A percentile compares a stretch with the other conserved stretches of the same genome.
phyloP scores from a whole-genome alignment of 1,140 invertebrate genomes.

The Sycophaga agraensis region DNA sequence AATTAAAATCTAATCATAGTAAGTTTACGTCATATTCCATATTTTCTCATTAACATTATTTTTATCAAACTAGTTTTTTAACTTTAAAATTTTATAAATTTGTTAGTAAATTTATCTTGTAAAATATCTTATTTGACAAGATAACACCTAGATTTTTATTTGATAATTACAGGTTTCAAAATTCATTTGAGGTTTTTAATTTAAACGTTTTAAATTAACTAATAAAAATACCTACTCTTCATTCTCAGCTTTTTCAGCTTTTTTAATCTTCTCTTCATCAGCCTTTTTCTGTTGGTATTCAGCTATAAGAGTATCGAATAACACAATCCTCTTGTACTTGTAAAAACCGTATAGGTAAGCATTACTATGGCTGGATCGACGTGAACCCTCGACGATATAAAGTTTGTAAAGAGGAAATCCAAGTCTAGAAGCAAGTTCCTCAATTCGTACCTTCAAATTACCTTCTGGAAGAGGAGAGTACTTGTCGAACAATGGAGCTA shows the following conservation, averaged over 20 bases:
- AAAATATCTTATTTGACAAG: not conserved
- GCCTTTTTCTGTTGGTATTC: slow-evolving; percentile 63
- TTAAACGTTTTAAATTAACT: not conserved
- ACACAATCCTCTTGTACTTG: slow-evolving; percentile 96
- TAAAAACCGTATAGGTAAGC: slow-evolving; percentile 98
- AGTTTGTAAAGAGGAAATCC: slow-evolving; percentile 94
- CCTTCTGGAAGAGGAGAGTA: slow-evolving; percentile 95
- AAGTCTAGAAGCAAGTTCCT: slow-evolving; percentile 82
- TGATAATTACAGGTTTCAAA: too few species aligned
- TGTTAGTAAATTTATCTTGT: not conserved
- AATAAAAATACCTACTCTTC: slow-evolving; percentile 49
- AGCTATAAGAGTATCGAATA: slow-evolving; percentile 91
- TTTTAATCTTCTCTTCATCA: slow-evolving; percentile 58
- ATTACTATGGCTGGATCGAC: slow-evolving; percentile 94
- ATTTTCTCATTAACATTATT: not conserved
- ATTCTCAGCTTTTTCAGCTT: slow-evolving; percentile 83
- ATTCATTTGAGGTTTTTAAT: not conserved
- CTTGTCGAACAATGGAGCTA: slow-evolving; percentile 98
- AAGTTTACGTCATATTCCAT: too few species aligned
- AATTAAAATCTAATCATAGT: too few species aligned
- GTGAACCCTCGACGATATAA: slow-evolving; percentile 97
- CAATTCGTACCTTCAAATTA: slow-evolving; percentile 81
- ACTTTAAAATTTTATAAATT: not conserved
- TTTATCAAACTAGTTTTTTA: not conserved
- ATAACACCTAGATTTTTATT: too few species aligned